These are phyloP conservation scores for Scolanthus callimorphus DNA, from an alignment of 92 coral and sea anemone genomes.

Conservation along the genomic window DNA sequence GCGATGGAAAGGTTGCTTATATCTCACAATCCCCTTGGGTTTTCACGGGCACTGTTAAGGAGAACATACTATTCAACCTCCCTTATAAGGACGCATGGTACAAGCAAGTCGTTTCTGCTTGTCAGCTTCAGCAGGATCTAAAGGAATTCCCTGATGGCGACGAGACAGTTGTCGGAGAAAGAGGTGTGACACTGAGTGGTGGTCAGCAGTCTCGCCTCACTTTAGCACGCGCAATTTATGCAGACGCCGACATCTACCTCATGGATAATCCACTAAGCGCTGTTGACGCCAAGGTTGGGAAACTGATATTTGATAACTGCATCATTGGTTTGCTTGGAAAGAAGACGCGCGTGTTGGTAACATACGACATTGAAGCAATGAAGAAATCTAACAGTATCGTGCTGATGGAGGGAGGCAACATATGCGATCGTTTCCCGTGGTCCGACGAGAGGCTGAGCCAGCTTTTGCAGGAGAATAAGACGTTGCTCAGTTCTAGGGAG, in stretches of 20 bases:
- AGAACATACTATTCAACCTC: neutral
- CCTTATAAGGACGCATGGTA: neutral
- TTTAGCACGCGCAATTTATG: no score
- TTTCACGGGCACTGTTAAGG: neutral
- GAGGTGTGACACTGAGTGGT: conserved; percentile 33
- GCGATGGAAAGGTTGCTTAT: neutral
- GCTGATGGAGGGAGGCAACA: neutral
- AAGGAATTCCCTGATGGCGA: conserved; percentile 14
- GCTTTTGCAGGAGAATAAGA: no score
- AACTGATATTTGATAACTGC: conserved; percentile 23
- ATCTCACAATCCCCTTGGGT: conserved; percentile 1
- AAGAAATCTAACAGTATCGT: conserved; percentile 10
- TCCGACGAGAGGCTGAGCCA: no score
- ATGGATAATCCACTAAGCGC: conserved; percentile 36
- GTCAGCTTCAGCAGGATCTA: neutral
- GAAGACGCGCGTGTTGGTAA: conserved; percentile 20
- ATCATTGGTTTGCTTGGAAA: conserved; percentile 22
- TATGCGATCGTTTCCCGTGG: no score
- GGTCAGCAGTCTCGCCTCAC: conserved; percentile 35
- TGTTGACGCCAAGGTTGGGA: no score
- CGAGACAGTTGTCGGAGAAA: conserved; percentile 21
- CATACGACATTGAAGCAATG: conserved; percentile 12
- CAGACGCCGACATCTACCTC: conserved; percentile 31
- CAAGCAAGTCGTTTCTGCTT: neutral
- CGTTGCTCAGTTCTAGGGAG: no score